Evolutionary conservation across 2,888 invertebrate species (phyloP), one percentile per base, ranked within the genome.

Genomic region (Saturnia pavonia): DNA sequence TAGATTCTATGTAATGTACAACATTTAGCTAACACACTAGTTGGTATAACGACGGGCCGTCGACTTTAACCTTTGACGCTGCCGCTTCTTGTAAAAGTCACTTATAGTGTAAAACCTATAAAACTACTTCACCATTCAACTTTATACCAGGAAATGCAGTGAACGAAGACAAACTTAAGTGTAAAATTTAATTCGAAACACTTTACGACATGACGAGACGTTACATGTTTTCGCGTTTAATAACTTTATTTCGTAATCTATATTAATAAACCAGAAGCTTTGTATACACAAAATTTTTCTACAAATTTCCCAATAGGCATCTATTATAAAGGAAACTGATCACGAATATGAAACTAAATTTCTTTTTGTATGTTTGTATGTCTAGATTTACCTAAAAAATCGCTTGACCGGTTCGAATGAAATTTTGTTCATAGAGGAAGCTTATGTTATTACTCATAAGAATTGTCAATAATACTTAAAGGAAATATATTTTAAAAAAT

Each of bases 111-210:
- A 65, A n/a, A 40, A n/a, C 40, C 19, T n/a, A 65, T 40, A 65
- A 65, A 65, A 40, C 40, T 40, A 22, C 40, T 40, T 65, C n/a
- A n/a, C 65, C n/a, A 65, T 40, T 65, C 65, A 40, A 65, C 40
- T 65, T 40, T 40, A 65, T 65, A 65, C 40, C 19, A 65, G 65
- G 65, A 65, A 65, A 65, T 65, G 65, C 19, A 40, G 40, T 65
- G n/a, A 65, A 65, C 34, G 34, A 19, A 65, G 12, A 40, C 40
- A 0, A n/a, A 65, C 40, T 65, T 65, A 65, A 65, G 14, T 27
- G 14, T 27, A 14, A 60, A 60, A 27, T 60, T 60, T 11, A 60
- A 60, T 27, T 60, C 14, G 27, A 60, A 60, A 60, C 57, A 60
- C 57, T 60, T 60, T 27, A 60, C 27, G 27, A 27, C 14, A 60